Conservation (phyloP, 2,797 vertebrate genomes). For the Amblyopsis hoosieri region DNA sequence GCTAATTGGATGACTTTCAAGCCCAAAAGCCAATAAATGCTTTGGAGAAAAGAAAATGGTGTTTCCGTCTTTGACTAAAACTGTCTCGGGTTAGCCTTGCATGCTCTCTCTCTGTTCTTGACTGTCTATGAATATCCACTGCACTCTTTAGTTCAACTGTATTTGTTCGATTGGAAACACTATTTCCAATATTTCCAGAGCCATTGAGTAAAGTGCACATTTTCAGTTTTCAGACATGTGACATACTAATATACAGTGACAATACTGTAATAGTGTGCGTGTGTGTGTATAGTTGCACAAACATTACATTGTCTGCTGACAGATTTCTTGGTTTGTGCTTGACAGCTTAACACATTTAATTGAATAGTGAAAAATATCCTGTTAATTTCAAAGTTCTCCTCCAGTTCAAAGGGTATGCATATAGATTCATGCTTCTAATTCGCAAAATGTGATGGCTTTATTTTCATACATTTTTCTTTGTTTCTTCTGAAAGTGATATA, state of each 20-base stretch:
- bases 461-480: slow-evolving; percentile 1
- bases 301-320: slow-evolving; percentile 19
- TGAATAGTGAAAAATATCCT: slow-evolving; percentile 28
- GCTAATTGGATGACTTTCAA: slow-evolving; percentile 73
- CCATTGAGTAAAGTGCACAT: no score
- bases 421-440: slow-evolving; percentile 30
- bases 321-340: slow-evolving; percentile 32
- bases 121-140: not conserved
- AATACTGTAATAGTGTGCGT: slow-evolving; percentile 1
- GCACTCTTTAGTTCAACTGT: slow-evolving; percentile 1
- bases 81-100: slow-evolving; percentile 12
- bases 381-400: slow-evolving; percentile 45
- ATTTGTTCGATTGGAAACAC: no score
- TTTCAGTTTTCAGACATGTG: no score
- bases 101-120: slow-evolving; percentile 1
- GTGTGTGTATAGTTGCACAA: slow-evolving; percentile 1
- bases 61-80: slow-evolving; percentile 50
- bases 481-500: slow-evolving; percentile 43
- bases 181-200: no score
- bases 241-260: no score
- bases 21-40: slow-evolving; percentile 76
- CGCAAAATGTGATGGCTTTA: slow-evolving; percentile 28
- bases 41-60: slow-evolving; percentile 40
- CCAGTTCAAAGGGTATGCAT: slow-evolving; percentile 46
- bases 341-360: slow-evolving; percentile 44